Base-by-base conservation (phyloP, 2,888 invertebrate species). In the Euplexia lucipara region DNA sequence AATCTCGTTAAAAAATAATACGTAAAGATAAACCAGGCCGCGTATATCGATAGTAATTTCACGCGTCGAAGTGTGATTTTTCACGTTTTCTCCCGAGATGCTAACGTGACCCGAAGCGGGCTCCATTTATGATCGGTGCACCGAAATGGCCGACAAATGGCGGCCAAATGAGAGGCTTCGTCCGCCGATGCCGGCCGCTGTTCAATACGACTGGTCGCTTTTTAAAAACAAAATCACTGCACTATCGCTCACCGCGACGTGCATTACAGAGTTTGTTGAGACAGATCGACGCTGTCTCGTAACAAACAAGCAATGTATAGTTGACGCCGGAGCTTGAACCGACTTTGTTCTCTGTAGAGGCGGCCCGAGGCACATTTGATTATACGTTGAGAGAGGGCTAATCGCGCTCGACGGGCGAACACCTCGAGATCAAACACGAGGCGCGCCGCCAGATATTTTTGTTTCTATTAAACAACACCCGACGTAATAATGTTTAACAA, bases 381-480 rank as follows among this genome's bases (percentile, higher is more conserved):
- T 95, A 95, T 94, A 95, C 92, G 95, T 95, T 94, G 95, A 92
- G 94, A 91, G 93, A 92, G 92, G 93, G 94, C 94, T 95, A 95
- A 95, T 95, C 95, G 95, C 93, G 92, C 92, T 93, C 91, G 95
- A 95, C 95, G 94, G 95, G 89, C 95, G 95, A 94, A 95, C 95
- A 94, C 95, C 95, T 94, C 95, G 95, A 95, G 95, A 95, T 95
- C 95, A 95, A 95, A 95, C 95, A 95, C 95, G 92, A 94, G 94
- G 93, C 95, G 94, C 92, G 94, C 95, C 95, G 95, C 93, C 95
- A 94, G 94, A 95, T 95, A 95, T 95, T 95, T 95, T 95, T 95
- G 95, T 95, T 95, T 95, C 95, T 95, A 95, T 95, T 95, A 95
- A 95, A 95, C 95, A 95, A 95, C 95, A 95, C 94, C 95, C 95